Evolutionary conservation across 2,113 vertebrate species (phyloP).

Genomic region (Calypte anna): DNA sequence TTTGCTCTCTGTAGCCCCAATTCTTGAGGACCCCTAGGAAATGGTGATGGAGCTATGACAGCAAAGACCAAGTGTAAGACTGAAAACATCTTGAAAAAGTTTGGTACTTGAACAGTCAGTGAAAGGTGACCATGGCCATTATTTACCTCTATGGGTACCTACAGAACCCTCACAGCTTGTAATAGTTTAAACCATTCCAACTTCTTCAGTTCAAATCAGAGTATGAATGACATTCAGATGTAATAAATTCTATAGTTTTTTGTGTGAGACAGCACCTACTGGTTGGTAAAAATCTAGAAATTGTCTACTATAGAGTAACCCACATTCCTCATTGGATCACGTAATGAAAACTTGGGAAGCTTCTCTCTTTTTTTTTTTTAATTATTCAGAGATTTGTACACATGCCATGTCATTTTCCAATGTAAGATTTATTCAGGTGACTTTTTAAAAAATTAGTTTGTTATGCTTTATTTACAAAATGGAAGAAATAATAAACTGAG

Average conservation of each 20-base stretch:
- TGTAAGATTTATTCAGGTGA: background rate
- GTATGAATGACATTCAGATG: background rate
- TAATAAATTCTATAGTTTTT: background rate
- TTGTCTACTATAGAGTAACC: background rate
- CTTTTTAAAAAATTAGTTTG: background rate
- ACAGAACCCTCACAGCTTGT: background rate
- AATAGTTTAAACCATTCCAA: background rate
- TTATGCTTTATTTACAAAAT: background rate
- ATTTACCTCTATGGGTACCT: background rate
- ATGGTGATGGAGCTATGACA: background rate
- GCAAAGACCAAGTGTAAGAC: background rate
- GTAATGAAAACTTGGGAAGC: background rate
- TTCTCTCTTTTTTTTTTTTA: background rate
- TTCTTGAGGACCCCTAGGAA: background rate
- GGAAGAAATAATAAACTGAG: background rate
- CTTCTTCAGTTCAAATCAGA: background rate
- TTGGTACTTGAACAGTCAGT: too few species aligned
- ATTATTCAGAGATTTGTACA: background rate
- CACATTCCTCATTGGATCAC: accelerated
- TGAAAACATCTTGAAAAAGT: background rate
- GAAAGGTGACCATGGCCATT: background rate
- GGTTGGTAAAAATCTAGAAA: background rate
- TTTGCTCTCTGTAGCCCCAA: background rate
- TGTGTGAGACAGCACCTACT: background rate
- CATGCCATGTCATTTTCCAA: background rate